A percentile compares a stretch with the other conserved stretches of the same genome.
Evolutionary conservation across 2,113 vertebrate species (phyloP).

Genomic region (Xenopus borealis): DNA sequence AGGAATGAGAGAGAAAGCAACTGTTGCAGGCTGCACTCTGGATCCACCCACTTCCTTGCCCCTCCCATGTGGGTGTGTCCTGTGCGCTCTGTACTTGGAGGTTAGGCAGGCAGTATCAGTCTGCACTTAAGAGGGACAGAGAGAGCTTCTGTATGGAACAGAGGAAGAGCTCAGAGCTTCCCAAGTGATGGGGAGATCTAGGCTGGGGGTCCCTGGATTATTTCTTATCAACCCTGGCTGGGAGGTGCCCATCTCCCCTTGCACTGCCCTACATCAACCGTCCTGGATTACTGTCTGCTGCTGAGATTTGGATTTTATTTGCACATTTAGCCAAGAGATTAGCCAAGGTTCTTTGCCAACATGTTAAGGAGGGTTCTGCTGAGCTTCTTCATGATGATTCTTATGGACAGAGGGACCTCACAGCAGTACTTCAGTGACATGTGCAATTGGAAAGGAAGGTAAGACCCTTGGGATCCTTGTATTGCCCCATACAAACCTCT

Average conservation of each 20-base stretch:
- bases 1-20: too few species aligned
- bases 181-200: conserved; percentile 7
- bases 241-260: conserved; percentile 12
- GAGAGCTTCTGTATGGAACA: not conserved
- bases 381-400: conserved; percentile 62
- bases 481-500: too few species aligned
- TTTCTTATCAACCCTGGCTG: conserved; percentile 9
- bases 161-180: not conserved
- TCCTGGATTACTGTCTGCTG: conserved; percentile 49
- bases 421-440: conserved; percentile 92
- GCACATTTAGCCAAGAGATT: not conserved
- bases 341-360: conserved; percentile 38
- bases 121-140: conserved; percentile 55
- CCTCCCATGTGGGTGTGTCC: conserved; percentile 11
- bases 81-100: not conserved
- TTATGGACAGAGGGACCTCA: conserved; percentile 68
- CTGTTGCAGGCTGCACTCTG: too few species aligned
- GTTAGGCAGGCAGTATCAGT: not conserved
- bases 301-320: not conserved
- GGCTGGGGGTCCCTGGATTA: conserved; percentile 9
- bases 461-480: conserved; percentile 49
- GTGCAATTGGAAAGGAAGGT: conserved; percentile 98
- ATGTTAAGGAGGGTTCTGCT: conserved; percentile 67
- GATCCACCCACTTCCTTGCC: not conserved
- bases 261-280: conserved; percentile 48